Evolutionary conservation across 2,888 invertebrate genomes (phyloP).

Genomic region (Amblyteles armatorius): DNA sequence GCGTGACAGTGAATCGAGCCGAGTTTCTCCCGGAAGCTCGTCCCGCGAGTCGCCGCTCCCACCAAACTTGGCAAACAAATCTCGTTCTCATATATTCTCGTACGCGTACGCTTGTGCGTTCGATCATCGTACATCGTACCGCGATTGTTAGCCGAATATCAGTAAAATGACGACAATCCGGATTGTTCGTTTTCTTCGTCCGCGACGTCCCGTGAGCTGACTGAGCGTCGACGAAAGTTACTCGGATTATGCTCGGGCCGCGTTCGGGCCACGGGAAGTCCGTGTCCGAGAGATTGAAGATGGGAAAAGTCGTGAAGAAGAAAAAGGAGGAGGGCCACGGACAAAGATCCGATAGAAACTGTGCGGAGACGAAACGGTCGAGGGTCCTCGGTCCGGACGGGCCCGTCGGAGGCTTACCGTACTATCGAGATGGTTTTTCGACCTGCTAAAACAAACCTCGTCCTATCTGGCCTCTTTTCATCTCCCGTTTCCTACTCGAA

Average conservation of each 20-base stretch:
- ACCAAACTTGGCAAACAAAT: slow-evolving; percentile 66
- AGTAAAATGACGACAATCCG: no score
- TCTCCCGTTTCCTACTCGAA: slow-evolving; percentile 17
- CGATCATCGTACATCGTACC: background rate
- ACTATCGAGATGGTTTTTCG: slow-evolving; percentile 72
- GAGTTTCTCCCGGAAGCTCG: slow-evolving; percentile 70
- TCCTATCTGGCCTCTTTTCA: slow-evolving; percentile 72
- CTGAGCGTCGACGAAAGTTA: background rate
- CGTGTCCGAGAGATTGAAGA: background rate
- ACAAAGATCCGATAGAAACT: slow-evolving; percentile 58
- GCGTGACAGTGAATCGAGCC: slow-evolving; percentile 69
- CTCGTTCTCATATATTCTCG: slow-evolving; percentile 24
- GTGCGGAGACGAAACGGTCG: slow-evolving; percentile 49
- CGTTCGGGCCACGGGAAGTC: background rate
- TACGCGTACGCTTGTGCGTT: slow-evolving; percentile 1
- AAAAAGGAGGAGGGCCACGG: slow-evolving; percentile 29
- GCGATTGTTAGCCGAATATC: background rate
- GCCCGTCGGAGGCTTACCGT: background rate
- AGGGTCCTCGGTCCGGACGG: slow-evolving; percentile 65
- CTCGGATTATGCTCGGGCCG: background rate
- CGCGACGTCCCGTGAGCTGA: no score
- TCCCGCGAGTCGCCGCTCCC: slow-evolving; percentile 49
- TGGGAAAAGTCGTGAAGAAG: slow-evolving; percentile 17
- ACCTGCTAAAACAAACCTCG: slow-evolving; percentile 78
- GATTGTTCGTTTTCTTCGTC: no score